phyloP scores from a whole-genome alignment of 2,797 vertebrate species.

The Diplodus puntazzo region DNA sequence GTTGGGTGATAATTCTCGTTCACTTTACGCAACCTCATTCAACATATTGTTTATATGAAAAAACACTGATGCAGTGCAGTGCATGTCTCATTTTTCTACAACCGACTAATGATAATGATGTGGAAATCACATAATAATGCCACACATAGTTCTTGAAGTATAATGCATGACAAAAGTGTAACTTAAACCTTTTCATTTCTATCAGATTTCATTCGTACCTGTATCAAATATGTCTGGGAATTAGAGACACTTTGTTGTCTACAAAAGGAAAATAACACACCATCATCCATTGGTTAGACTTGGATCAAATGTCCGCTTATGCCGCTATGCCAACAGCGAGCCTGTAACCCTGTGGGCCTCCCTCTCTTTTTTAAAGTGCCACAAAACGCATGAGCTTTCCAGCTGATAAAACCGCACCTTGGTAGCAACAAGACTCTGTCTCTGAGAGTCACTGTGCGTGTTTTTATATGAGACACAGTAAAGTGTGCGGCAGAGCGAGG shows the following conservation, averaged over 20 bases:
- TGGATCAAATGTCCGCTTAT: neutral
- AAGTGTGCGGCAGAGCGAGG: slow-evolving; percentile 63
- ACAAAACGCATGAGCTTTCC: slow-evolving; percentile 23
- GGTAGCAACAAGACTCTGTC: slow-evolving; percentile 36
- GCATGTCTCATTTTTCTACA: neutral
- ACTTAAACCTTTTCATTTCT: neutral
- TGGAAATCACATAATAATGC: neutral
- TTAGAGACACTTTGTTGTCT: neutral
- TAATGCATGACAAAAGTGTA: neutral
- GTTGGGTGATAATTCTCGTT: neutral
- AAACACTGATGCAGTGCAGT: neutral
- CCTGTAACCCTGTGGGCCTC: neutral
- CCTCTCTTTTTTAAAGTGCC: neutral
- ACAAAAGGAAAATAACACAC: neutral
- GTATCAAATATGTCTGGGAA: neutral
- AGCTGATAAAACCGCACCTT: slow-evolving; percentile 51
- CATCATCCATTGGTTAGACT: neutral
- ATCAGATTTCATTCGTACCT: no score
- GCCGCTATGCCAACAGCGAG: slow-evolving; percentile 1
- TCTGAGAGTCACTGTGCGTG: slow-evolving; percentile 47
- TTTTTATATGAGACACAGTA: slow-evolving; percentile 72
- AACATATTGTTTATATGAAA: neutral
- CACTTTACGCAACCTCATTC: neutral
- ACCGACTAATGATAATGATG: neutral
- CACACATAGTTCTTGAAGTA: neutral